Conservation (phyloP, 2,113 vertebrate genomes). For the Pogonocichla stellata region DNA sequence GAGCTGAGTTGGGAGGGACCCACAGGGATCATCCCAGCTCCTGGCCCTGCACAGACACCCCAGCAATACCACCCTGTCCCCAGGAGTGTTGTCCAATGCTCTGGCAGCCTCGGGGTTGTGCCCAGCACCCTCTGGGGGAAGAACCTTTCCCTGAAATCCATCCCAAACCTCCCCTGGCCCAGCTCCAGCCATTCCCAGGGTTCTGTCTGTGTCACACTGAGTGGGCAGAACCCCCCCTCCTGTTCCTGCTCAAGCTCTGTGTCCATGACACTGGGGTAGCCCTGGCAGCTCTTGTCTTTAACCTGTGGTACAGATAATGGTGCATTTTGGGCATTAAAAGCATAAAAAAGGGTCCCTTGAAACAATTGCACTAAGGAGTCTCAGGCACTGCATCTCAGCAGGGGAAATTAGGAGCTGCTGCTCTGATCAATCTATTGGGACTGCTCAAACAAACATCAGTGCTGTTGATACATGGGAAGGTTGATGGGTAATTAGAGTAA, state of each 20-base stretch:
- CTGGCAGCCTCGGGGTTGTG: not conserved
- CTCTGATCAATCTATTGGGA: not conserved
- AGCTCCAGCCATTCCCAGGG: not conserved
- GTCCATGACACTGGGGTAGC: fast-evolving
- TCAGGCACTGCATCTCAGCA: fast-evolving
- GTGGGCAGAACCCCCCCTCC: not conserved
- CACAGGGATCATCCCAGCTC: not conserved
- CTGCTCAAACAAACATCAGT: not conserved
- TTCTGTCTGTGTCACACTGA: not conserved
- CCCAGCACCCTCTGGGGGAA: not conserved
- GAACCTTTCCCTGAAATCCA: fast-evolving
- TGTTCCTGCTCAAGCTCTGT: not conserved
- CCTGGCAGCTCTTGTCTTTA: fast-evolving
- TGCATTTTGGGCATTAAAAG: not conserved
- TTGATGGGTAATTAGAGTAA: constrained; percentile 32
- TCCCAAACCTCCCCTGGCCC: fast-evolving
- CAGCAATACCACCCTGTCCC: not conserved
- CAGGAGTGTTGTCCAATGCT: not conserved
- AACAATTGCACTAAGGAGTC: fast-evolving
- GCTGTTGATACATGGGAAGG: not conserved
- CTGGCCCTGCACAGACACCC: not conserved
- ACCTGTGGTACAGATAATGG: not conserved
- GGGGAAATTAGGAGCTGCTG: not conserved
- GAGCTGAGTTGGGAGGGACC: not conserved
- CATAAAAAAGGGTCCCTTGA: not conserved